Base-by-base conservation (phyloP, 2,888 invertebrate species). In the Argyra leucocephala region DNA sequence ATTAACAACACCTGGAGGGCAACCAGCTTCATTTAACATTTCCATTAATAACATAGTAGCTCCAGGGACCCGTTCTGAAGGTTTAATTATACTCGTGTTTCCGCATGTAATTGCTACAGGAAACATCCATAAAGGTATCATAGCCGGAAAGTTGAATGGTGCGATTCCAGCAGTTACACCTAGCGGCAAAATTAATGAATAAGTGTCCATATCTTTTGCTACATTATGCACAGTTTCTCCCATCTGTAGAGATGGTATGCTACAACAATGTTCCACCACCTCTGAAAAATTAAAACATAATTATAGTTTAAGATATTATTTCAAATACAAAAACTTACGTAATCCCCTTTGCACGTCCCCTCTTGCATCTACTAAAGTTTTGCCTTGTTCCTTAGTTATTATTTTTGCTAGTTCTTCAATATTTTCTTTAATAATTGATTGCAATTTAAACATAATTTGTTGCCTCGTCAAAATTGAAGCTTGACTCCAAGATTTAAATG, bases 61-160 rank as follows among this genome's bases (percentile, higher is more conserved):
- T 0, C 98, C 97, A 6, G 99, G 99, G 73, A 97, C 98, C 73
- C 96, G 87, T 78, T 99, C 99, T 0, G 97, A 98, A 0, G 99
- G 99, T 82, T 92, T 99, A 74, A 99, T 82, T 65, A 99, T 83
- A 80, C 91, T 90, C 0, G 98, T 93, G 80, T 99, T 99, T 62
- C 99, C 99, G 64, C 96, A 93, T 7, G 93, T 89, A 57, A 91
- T 82, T 21, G 91, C 87, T 62, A 91, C 82, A 0, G 92, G 91
- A 84, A 90, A 90, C 86, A 91, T 91, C 98, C 99, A 99, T 5
- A 99, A 83, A 0, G 99, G 99, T 72, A 99, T 96, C 99, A 99
- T 99, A 36, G 98, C 98, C 0, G 99, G 99, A 81, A 98, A 99
- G 80, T 98, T 98, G 80, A 98, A 98, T 0, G 97, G 97, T n/a